phyloP scores from a whole-genome alignment of 2,888 invertebrate genomes.

The Nomada fabriciana region DNA sequence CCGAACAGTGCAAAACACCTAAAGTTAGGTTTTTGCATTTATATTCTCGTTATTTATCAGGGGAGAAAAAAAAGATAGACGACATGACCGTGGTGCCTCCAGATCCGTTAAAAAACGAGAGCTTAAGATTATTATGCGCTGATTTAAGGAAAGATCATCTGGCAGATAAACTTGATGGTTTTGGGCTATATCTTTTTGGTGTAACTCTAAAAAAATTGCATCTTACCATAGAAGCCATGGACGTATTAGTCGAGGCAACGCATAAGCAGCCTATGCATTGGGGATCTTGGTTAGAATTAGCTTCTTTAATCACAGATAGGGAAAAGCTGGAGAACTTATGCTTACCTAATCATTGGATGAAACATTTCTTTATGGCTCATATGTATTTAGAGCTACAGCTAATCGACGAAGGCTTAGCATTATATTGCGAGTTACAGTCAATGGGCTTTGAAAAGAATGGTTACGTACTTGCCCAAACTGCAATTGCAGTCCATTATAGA shows the following conservation, averaged over 20 bases:
- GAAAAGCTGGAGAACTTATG: slow-evolving; percentile 89
- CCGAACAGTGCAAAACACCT: slow-evolving; percentile 89
- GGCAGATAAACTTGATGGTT: slow-evolving; percentile 92
- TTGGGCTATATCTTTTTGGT: slow-evolving; percentile 94
- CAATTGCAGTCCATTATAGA: slow-evolving; percentile 96
- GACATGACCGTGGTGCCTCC: slow-evolving; percentile 91
- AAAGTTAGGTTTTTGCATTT: slow-evolving; percentile 93
- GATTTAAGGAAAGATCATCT: slow-evolving; percentile 87
- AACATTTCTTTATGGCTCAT: slow-evolving; percentile 95
- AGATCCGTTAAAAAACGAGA: slow-evolving; percentile 85
- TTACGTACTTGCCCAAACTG: slow-evolving; percentile 96
- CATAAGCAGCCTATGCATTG: slow-evolving; percentile 94
- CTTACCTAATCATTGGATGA: slow-evolving; percentile 97
- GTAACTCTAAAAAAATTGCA: slow-evolving; percentile 95
- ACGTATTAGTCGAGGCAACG: slow-evolving; percentile 92
- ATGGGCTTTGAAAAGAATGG: slow-evolving; percentile 95
- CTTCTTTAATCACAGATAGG: slow-evolving; percentile 92
- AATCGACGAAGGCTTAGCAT: slow-evolving; percentile 94
- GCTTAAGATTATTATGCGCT: slow-evolving; percentile 86
- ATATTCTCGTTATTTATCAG: slow-evolving; percentile 94
- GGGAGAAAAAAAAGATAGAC: slow-evolving; percentile 95
- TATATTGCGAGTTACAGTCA: slow-evolving; percentile 91
- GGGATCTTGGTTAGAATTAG: slow-evolving; percentile 97
- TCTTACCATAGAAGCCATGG: slow-evolving; percentile 91
- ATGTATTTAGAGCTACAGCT: slow-evolving; percentile 95